Base-by-base conservation (phyloP, 2,113 vertebrate species). In the Mus spicilegus region DNA sequence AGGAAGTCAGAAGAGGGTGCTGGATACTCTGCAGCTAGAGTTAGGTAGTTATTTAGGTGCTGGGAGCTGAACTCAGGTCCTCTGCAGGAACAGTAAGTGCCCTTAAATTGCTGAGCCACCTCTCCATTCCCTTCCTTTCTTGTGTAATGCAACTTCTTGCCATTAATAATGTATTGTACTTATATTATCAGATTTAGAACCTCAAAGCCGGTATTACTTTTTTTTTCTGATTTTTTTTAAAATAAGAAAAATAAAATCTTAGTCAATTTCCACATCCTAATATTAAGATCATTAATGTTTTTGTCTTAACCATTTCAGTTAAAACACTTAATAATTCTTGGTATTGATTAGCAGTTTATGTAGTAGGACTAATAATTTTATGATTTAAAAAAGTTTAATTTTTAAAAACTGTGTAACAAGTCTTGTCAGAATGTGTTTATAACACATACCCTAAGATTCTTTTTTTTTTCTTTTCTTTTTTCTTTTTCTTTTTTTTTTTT, bases 391-490 rank as follows among this genome's bases (percentile, higher is more conserved):
- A 80, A n/a, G 26, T 42, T 70, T 91, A 70, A 58, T 65, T 77
- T 93, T 70, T 92, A 93, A 92, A 86, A 51, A 70, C 90, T 91
- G 8, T 87, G 91, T 36, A 90, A 77, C 63, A 88, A 85, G 28
- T 0, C 7, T 84, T 87, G 93, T 56, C 54, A 61, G 77, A 93
- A 85, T 90, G 22, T 88, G 56, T 58, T 85, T 91, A 42, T 82
- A 96, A 92, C 46, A 24, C 28, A 26, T 30, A 87, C 42, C 42
- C 42, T 42, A 42, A 42, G 42, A 42, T 42, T 42, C 42, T 42
- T 42, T 42, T 42, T 42, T 42, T 42, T 42, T 42, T 3, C 3
- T 42, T 42, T 42, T 3, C 42, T 42, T 42, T 42, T 42, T n/a
- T n/a, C n/a, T n/a, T n/a, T n/a, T n/a, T n/a, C n/a, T n/a, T n/a